phyloP scores from a whole-genome alignment of 1,140 invertebrate genomes.

The Bicyclus anynana region DNA sequence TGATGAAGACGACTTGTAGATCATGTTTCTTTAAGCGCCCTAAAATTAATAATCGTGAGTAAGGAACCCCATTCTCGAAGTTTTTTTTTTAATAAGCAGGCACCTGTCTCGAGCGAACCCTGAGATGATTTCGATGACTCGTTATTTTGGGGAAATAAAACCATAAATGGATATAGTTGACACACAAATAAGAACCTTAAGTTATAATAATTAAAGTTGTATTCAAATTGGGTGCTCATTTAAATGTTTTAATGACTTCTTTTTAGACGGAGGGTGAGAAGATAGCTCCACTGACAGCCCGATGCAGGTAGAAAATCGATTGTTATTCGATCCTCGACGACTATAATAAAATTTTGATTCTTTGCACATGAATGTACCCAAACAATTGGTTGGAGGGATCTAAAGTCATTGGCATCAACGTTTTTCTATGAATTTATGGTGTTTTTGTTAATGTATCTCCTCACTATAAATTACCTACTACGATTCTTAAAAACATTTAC shows the following conservation, averaged over 20 bases:
- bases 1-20: too few relatives aligned
- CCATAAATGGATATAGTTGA: slow-evolving; percentile 1
- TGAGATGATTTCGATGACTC: slow-evolving; percentile 63
- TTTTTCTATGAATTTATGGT: not conserved
- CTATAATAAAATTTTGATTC: slow-evolving; percentile 36
- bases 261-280: slow-evolving; percentile 53
- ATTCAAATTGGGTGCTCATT: not conserved
- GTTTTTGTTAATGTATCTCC: too few relatives aligned
- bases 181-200: slow-evolving; percentile 7
- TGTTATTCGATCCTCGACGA: slow-evolving; percentile 45
- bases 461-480: slow-evolving; percentile 7
- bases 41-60: not conserved
- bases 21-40: not conserved
- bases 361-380: slow-evolving; percentile 13
- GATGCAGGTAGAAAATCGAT: slow-evolving; percentile 64
- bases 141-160: slow-evolving; percentile 62
- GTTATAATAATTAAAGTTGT: not conserved
- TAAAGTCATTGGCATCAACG: slow-evolving; percentile 5
- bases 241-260: slow-evolving; percentile 49
- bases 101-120: slow-evolving; percentile 58
- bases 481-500: too few relatives aligned
- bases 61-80: not conserved
- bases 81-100: slow-evolving; percentile 36
- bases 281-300: slow-evolving; percentile 49
- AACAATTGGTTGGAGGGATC: slow-evolving; percentile 4